phyloP scores from a whole-genome alignment of 92 coral and sea anemone species.

The Heteractis magnifica region DNA sequence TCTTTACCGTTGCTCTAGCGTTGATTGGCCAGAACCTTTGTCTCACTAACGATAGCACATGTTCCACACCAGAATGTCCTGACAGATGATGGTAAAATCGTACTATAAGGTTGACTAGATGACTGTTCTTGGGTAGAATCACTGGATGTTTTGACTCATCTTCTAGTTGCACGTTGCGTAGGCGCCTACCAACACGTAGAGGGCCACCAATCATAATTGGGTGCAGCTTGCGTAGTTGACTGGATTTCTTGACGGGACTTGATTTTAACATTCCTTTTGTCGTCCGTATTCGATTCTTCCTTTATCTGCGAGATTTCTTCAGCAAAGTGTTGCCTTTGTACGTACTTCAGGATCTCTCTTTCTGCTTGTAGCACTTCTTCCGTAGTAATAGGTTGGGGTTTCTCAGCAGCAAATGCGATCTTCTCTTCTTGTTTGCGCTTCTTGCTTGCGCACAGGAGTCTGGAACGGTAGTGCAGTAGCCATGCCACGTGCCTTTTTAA shows the following conservation, averaged over 20 bases:
- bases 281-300: not conserved
- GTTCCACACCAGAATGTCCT: constrained; percentile 47
- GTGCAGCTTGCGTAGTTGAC: not conserved
- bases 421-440: constrained; percentile 24
- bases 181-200: constrained; percentile 52
- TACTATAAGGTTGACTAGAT: constrained; percentile 39
- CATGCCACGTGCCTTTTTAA: constrained; percentile 24
- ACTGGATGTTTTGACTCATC: too few species aligned
- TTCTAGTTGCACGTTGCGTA: too few species aligned
- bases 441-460: constrained; percentile 34
- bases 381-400: not conserved
- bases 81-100: constrained; percentile 24
- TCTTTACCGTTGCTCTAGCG: constrained; percentile 22
- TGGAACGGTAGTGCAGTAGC: constrained; percentile 44
- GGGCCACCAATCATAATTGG: constrained; percentile 34
- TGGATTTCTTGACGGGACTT: constrained; percentile 4
- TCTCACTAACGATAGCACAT: constrained; percentile 32
- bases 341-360: not conserved
- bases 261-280: not conserved
- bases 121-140: constrained; percentile 52
- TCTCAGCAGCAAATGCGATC: not conserved
- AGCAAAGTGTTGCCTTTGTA: constrained; percentile 17
- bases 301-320: constrained; percentile 19
- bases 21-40: constrained; percentile 44
- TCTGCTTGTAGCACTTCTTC: too few species aligned